Percentiles rank a stretch among this genome's conserved stretches.
Conservation (phyloP, 2,113 vertebrate species). For the Tylochromis polylepis region DNA sequence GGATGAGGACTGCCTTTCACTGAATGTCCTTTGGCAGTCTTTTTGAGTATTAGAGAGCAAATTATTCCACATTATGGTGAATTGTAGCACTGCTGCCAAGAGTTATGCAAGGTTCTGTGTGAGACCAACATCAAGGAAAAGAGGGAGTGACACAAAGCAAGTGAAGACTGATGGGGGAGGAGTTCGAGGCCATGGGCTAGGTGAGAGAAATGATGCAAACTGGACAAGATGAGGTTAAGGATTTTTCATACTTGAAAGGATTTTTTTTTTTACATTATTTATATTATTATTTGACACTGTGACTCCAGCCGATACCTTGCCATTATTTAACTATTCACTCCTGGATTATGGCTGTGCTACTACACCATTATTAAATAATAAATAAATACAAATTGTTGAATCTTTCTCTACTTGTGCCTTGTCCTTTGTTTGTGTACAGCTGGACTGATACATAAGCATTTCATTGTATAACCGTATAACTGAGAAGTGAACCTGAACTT, state of each 20-base stretch:
- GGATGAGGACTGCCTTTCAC: not conserved
- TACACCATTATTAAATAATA: not conserved
- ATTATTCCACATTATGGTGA: conserved; percentile 10
- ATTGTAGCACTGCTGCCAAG: conserved; percentile 3
- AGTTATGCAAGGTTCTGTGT: conserved; percentile 36
- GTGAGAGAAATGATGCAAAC: not conserved
- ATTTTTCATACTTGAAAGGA: not conserved
- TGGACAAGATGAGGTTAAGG: not conserved
- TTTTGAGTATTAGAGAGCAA: not conserved
- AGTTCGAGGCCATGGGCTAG: not conserved
- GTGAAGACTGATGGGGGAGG: not conserved
- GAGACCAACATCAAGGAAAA: conserved; percentile 10
- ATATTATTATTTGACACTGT: not conserved
- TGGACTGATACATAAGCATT: not conserved
- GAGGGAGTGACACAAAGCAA: not conserved
- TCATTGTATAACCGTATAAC: not conserved
- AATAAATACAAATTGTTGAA: not conserved
- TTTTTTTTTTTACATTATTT: too few species aligned
- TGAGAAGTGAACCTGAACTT: not conserved
- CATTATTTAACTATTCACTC: not conserved
- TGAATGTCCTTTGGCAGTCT: not conserved
- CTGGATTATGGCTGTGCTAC: not conserved
- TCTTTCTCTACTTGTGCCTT: not conserved
- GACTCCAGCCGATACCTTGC: not conserved
- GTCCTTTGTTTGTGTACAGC: not conserved